phyloP scores from a whole-genome alignment of 2,888 invertebrate genomes.

The Pachymerium ferrugineum region DNA sequence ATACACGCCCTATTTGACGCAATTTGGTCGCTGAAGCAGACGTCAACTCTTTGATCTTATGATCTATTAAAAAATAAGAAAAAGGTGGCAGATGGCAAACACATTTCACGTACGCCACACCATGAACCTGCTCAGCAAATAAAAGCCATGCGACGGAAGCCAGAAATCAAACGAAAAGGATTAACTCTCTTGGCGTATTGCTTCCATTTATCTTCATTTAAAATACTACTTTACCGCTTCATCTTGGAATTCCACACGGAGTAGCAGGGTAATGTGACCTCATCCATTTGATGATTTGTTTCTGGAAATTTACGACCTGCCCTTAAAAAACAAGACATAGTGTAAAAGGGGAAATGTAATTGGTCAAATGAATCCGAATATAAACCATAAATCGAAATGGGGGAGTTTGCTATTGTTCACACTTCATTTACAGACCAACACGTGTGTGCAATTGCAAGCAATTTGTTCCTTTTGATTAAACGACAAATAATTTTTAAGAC shows the following conservation, averaged over 20 bases:
- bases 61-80: slow-evolving; percentile 11
- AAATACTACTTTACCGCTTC: slow-evolving; percentile 22
- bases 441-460: background rate
- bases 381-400: background rate
- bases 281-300: slow-evolving; percentile 19
- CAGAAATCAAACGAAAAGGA: slow-evolving; percentile 21
- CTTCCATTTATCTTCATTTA: slow-evolving; percentile 27
- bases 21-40: slow-evolving; percentile 1
- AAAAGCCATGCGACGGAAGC: background rate
- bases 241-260: background rate
- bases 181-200: slow-evolving; percentile 24
- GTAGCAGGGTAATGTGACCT: background rate
- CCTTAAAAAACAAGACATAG: background rate
- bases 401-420: background rate
- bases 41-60: background rate
- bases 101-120: background rate
- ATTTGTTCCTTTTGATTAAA: background rate
- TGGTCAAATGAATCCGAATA: background rate
- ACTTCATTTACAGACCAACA: background rate
- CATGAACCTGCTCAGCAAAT: background rate
- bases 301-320: background rate
- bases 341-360: background rate
- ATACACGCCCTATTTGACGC: slow-evolving; percentile 15
- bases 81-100: slow-evolving; percentile 16
- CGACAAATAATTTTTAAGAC: background rate